phyloP scores from a whole-genome alignment of 2,888 invertebrate genomes.

The Cerastis rubricosa region DNA sequence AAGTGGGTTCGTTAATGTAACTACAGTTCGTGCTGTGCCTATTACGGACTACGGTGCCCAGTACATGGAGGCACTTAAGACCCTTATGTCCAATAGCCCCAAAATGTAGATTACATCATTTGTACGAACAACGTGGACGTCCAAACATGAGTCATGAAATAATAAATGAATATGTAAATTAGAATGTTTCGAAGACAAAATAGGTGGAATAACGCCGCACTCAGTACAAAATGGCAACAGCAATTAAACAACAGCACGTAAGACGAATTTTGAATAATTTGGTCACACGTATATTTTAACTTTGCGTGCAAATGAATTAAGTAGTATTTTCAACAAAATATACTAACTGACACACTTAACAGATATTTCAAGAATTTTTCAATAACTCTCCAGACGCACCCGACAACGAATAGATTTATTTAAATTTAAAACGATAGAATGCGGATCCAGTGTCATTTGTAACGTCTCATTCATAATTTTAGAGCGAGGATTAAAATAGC shows the following conservation, averaged over 20 bases:
- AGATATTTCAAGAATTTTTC: conserved; percentile 54
- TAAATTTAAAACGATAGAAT: conserved; percentile 67
- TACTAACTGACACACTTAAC: conserved; percentile 32
- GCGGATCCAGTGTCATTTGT: conserved; percentile 74
- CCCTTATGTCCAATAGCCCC: conserved; percentile 74
- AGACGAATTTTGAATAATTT: conserved; percentile 38
- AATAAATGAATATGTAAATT: conserved; percentile 69
- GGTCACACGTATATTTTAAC: conserved; percentile 22
- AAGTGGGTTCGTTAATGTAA: conserved; percentile 78
- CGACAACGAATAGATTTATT: conserved; percentile 68
- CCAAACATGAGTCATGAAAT: conserved; percentile 70
- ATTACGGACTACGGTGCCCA: conserved; percentile 84
- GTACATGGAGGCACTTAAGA: conserved; percentile 77
- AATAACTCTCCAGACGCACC: conserved; percentile 52
- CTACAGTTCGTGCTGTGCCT: conserved; percentile 84
- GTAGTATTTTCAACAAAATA: conserved; percentile 16
- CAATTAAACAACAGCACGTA: conserved; percentile 43
- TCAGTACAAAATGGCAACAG: conserved; percentile 48
- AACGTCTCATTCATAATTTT: conserved; percentile 84
- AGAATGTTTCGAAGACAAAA: conserved; percentile 49
- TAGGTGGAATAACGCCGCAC: conserved; percentile 33
- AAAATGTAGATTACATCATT: conserved; percentile 83
- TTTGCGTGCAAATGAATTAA: conserved; percentile 45
- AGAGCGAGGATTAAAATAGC: conserved; percentile 81
- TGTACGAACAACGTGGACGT: conserved; percentile 72